Base-by-base conservation (phyloP, 2,797 vertebrate genomes). In the Lacerta viridis region DNA sequence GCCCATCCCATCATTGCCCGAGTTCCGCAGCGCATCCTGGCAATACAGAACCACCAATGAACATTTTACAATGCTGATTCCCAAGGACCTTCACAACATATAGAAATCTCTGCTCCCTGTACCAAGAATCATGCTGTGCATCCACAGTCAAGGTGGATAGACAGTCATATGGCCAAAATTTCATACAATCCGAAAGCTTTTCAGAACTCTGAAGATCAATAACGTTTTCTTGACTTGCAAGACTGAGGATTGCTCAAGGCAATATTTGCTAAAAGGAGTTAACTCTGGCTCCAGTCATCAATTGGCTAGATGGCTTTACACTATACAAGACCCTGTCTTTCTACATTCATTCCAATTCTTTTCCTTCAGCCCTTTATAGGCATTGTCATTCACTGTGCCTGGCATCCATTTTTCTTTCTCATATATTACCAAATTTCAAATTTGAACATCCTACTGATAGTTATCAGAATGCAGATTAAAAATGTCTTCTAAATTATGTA, bases 1-100 rank as follows among this genome's bases (percentile, higher is more conserved):
- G 0, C 99, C 99, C 95, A 99, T 97, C 18, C 99, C 99, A 1
- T 99, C 99, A 1, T 97, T 98, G 87, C 99, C 99, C 0, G 99
- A 98, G 94, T 96, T 97, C 88, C 98, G 97, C 93, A 99, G 91
- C 0, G 98, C 99, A 0, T 99, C 99, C 99, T 99, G 84, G 1
- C 23, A 15, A 91, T 84, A 82, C 25, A 83, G 29, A 41, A 23
- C 5, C 18, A n/a, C 18, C 15, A 29, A 72, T 4, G 3, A 3
- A 15, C 27, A 36, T 75, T 75, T 66, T 43, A 72, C 13, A 76
- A 74, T 29, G 64, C 6, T 59, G 71, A n/a, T 46, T 79, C 23
- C 6, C 15, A 25, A 72, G 29, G 18, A 66, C 55, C 69, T 27
- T 76, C n/a, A n/a, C 36, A 33, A 2, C 13, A 75, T 8, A 36